These are phyloP conservation scores for Charadrius vociferus DNA, from an alignment of 2,113 vertebrate genomes.

Conservation along the genomic window DNA sequence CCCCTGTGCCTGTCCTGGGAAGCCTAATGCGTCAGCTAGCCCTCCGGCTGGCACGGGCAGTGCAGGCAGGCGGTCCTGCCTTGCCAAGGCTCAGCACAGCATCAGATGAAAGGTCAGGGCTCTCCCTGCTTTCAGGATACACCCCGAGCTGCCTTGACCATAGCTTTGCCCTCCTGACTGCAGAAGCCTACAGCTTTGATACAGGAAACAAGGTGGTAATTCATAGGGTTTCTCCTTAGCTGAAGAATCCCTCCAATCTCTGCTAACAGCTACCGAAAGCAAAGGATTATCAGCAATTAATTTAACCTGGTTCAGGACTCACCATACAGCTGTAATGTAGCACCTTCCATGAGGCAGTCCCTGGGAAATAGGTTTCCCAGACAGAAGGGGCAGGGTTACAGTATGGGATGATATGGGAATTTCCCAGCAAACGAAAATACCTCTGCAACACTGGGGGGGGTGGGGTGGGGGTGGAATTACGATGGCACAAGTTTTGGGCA, in stretches of 20 bases:
- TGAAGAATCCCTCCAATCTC: not conserved
- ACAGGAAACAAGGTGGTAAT: not conserved
- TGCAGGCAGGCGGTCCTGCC: not conserved
- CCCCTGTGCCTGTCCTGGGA: not conserved
- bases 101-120: not conserved
- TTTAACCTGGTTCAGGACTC: not conserved
- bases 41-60: not conserved
- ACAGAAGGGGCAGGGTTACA: not conserved
- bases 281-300: not conserved
- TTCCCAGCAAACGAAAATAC: not conserved
- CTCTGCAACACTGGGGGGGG: not conserved
- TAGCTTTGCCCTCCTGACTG: not conserved
- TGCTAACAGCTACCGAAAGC: not conserved
- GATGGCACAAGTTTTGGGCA: not conserved
- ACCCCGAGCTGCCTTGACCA: not conserved
- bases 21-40: not conserved
- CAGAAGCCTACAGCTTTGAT: not conserved
- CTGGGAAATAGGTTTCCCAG: not conserved
- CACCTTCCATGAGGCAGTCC: not conserved
- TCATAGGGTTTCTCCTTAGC: not conserved
- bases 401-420: not conserved
- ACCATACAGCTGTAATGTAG: not conserved
- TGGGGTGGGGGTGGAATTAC: rapidly evolving
- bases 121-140: not conserved
- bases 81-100: not conserved